Evolutionary conservation across 1,140 invertebrate genomes (phyloP).

Genomic region (Drosophila teissieri): DNA sequence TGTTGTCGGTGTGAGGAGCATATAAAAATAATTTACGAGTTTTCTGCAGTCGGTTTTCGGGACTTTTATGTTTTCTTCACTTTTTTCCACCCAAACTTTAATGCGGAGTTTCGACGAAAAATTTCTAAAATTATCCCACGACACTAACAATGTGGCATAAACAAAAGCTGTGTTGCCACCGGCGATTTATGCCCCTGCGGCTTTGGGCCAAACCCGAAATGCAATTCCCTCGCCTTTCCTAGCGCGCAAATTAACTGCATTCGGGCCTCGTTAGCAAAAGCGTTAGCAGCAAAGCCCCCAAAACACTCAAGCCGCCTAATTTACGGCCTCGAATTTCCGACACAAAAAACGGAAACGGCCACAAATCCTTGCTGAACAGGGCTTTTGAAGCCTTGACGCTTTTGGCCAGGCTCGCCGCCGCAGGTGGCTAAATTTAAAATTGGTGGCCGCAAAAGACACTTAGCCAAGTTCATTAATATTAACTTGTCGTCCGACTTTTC

Average conservation of each 20-base stretch:
- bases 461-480: conserved; percentile 63
- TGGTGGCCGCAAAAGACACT: conserved; percentile 13
- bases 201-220: conserved; percentile 36
- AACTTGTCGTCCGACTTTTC: conserved; percentile 42
- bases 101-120: conserved; percentile 46
- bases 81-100: conserved; percentile 19
- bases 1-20: conserved; percentile 47
- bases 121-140: conserved; percentile 50
- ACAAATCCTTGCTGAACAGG: conserved; percentile 22
- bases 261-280: conserved; percentile 32
- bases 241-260: conserved; percentile 26
- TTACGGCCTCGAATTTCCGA: conserved; percentile 48
- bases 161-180: conserved; percentile 27
- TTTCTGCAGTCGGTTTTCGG: conserved; percentile 59
- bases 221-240: conserved; percentile 24
- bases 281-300: conserved; percentile 9
- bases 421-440: conserved; percentile 47
- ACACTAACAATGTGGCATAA: conserved; percentile 32
- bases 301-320: conserved; percentile 29
- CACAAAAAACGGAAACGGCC: conserved; percentile 27
- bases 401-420: conserved; percentile 7
- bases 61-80: conserved; percentile 38
- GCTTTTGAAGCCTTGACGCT: conserved; percentile 36
- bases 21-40: conserved; percentile 80
- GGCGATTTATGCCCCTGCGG: conserved; percentile 25